Evolutionary conservation across 1,140 invertebrate genomes (phyloP), one percentile per base, ranked within the genome.

Genomic region (Globodera rostochiensis): DNA sequence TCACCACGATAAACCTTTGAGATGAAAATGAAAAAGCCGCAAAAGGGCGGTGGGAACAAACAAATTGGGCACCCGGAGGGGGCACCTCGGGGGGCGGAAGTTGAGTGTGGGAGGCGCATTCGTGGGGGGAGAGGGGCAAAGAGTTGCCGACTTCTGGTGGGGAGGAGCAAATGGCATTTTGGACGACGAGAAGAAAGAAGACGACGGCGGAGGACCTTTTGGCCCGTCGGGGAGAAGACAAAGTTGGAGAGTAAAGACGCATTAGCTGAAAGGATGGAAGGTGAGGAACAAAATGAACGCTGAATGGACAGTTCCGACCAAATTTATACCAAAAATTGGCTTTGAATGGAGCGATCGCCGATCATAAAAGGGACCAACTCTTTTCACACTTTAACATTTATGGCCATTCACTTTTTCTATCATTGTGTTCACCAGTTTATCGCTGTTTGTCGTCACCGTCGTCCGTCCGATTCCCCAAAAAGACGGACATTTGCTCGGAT

Each of bases 1-100:
- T 78, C 76, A 3, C 76, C 76, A 46, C 76, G 66, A 47, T 78
- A 78, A 25, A 78, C 60, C 76, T 77, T 57, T 67, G n/a, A n/a
- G 21, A 57, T 15, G 57, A 15, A 60, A 11, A 60, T 15, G 5
- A 19, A 60, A 60, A 60, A 60, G 11, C 57, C 5, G 5, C 11
- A 60, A 60, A 19, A 60, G 36, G 3, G 36, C 36, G 36, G 15
- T 60, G 11, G 57, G 19, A 13, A 60, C 57, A 6, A 60, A 60
- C 57, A 15, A 60, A 60, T 60, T 60, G 57, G 57, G 57, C 57
- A 60, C 19, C 57, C 5, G 57, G 11, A 15, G 57, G 57, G 11
- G 57, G 15, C 57, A 15, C 57, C 19, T 60, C 57, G 57, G 11
- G 57, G 11, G 19, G 57, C 19, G 36, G 36, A 36, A 36, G 36